Conservation (phyloP, 1,140 invertebrate genomes). For the Akabosia matsudoensis region DNA sequence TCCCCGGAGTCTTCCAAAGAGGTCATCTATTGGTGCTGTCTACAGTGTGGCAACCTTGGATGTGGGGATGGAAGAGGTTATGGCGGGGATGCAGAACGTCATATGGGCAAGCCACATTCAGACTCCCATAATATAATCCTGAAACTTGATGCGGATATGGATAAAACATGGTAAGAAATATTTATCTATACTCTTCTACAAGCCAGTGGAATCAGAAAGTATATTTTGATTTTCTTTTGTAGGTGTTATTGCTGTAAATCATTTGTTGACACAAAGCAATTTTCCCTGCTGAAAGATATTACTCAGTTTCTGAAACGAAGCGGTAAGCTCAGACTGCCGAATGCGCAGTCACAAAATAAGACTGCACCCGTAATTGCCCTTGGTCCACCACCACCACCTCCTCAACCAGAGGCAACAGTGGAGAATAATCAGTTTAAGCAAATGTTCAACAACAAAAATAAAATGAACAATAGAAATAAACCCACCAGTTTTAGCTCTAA, state of each 20-base stretch:
- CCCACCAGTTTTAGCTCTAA: not conserved
- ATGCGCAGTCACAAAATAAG: not conserved
- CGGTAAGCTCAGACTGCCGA: not conserved
- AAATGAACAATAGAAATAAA: slow-evolving; percentile 22
- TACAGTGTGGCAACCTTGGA: slow-evolving; percentile 68
- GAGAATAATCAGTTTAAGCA: not conserved
- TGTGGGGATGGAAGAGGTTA: slow-evolving; percentile 67
- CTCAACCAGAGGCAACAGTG: not conserved
- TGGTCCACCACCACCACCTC: slow-evolving; percentile 11
- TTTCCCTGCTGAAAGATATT: not conserved
- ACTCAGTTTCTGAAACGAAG: not conserved
- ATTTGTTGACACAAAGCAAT: slow-evolving; percentile 3
- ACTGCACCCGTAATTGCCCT: not conserved
- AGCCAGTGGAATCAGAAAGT: too few relatives aligned
- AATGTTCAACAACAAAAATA: slow-evolving; percentile 2
- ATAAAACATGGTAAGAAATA: slow-evolving; percentile 21
- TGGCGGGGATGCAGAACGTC: slow-evolving; percentile 65
- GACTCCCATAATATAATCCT: slow-evolving; percentile 70
- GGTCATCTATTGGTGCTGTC: slow-evolving; percentile 56
- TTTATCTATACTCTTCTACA: too few relatives aligned
- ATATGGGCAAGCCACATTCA: slow-evolving; percentile 71
- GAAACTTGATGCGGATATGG: slow-evolving; percentile 52
- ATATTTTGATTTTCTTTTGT: not conserved
- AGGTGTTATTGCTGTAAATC: slow-evolving; percentile 30
- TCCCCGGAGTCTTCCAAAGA: slow-evolving; percentile 1